Conservation (phyloP, 2,888 invertebrate genomes). For the Calameuta pallipes region DNA sequence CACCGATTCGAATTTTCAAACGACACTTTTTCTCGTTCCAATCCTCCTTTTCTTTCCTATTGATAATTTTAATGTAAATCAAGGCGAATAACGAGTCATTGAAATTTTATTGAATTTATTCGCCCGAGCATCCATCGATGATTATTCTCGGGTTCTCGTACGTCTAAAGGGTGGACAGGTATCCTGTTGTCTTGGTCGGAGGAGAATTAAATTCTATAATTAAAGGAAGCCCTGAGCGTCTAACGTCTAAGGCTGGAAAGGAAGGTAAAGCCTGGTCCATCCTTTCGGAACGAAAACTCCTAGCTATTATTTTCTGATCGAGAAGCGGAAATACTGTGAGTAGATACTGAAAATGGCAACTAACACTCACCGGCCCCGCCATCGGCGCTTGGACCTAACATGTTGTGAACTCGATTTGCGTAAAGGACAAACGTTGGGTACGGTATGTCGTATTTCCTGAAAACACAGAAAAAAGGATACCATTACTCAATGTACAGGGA, state of each 20-base stretch:
- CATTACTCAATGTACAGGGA: background rate
- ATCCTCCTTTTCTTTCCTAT: background rate
- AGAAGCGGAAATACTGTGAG: constrained; percentile 81
- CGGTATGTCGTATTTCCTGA: constrained; percentile 91
- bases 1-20: background rate
- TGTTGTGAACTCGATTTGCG: constrained; percentile 92
- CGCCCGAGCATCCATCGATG: background rate
- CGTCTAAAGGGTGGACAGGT: background rate
- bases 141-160: background rate
- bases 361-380: constrained; percentile 84
- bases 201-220: background rate
- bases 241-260: background rate
- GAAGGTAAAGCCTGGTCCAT: background rate
- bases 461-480: constrained; percentile 22
- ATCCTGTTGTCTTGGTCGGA: background rate
- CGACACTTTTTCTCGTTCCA: background rate
- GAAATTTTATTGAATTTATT: background rate
- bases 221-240: background rate
- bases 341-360: constrained; percentile 36
- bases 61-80: background rate
- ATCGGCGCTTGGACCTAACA: constrained; percentile 92
- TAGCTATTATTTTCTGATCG: constrained; percentile 86
- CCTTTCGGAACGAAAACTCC: constrained; percentile 68
- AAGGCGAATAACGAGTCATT: background rate
- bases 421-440: constrained; percentile 94